Evolutionary conservation across 2,888 invertebrate species (phyloP).

Genomic region (Sinotaia quadrata): DNA sequence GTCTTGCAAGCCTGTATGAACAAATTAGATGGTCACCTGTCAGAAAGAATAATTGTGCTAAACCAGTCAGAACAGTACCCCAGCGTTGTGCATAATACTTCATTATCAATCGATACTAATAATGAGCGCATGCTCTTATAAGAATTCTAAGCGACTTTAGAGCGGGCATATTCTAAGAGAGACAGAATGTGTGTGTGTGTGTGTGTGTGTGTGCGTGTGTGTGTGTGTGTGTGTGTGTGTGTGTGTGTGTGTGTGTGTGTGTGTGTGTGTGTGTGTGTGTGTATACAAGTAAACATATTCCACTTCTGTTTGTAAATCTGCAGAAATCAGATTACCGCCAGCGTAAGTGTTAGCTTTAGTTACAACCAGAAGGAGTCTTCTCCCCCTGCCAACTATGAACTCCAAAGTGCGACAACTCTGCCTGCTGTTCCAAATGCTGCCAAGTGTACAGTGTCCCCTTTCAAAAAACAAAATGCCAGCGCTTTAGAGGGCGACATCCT

Average conservation of each 20-base stretch:
- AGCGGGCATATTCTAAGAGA: neutral
- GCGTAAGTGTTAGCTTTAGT: slow-evolving; percentile 32
- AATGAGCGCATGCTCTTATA: neutral
- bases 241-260: slow-evolving; percentile 17
- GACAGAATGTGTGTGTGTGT: neutral
- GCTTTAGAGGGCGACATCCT: too few relatives aligned
- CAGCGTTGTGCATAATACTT: too few relatives aligned
- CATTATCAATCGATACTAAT: too few relatives aligned
- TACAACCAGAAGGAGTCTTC: slow-evolving; percentile 17
- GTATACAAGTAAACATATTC: neutral
- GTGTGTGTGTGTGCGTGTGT: neutral
- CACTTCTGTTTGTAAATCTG: neutral
- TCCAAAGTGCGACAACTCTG: too few relatives aligned
- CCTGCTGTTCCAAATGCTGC: too few relatives aligned
- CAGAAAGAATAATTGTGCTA: too few relatives aligned
- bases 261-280: neutral
- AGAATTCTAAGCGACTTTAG: neutral
- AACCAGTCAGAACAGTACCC: too few relatives aligned
- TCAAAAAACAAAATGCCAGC: too few relatives aligned
- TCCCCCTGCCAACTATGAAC: too few relatives aligned
- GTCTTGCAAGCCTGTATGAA: too few relatives aligned
- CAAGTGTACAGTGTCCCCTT: too few relatives aligned
- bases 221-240: slow-evolving; percentile 12
- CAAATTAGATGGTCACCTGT: too few relatives aligned
- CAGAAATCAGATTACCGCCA: slow-evolving; percentile 28